A percentile compares a stretch with the other conserved stretches of the same genome.
Evolutionary conservation across 2,797 vertebrate genomes (phyloP).

Genomic region (Siniperca scherzeri): DNA sequence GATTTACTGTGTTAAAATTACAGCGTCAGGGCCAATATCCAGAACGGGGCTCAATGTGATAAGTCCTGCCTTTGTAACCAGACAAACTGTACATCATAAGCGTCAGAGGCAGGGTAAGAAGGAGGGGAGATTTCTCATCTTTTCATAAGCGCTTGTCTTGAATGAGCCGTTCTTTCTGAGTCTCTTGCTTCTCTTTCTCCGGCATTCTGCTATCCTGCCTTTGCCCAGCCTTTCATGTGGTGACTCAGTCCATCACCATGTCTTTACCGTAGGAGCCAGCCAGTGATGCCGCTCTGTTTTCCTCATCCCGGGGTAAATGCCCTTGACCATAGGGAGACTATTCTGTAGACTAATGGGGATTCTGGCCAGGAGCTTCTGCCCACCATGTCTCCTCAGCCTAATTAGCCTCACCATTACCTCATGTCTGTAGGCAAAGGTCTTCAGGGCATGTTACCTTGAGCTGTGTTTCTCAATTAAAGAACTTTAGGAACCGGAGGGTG

Average conservation of each 20-base stretch:
- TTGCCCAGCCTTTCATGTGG: slow-evolving; percentile 74
- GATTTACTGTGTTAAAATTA: slow-evolving; percentile 75
- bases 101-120: slow-evolving; percentile 48
- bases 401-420: slow-evolving; percentile 80
- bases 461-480: slow-evolving; percentile 71
- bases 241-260: slow-evolving; percentile 58
- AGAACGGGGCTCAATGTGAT: slow-evolving; percentile 49
- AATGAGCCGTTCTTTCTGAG: slow-evolving; percentile 61
- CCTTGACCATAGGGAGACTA: slow-evolving; percentile 66
- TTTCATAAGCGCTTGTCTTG: slow-evolving; percentile 35
- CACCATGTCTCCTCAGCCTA: slow-evolving; percentile 70
- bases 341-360: slow-evolving; percentile 60
- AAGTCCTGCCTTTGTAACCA: slow-evolving; percentile 48
- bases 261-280: slow-evolving; percentile 57
- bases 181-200: slow-evolving; percentile 25
- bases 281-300: slow-evolving; percentile 70
- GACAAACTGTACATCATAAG: slow-evolving; percentile 73
- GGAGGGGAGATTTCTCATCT: slow-evolving; percentile 39
- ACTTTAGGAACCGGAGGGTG: slow-evolving; percentile 18
- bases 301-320: slow-evolving; percentile 70
- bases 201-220: slow-evolving; percentile 32
- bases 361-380: slow-evolving; percentile 61
- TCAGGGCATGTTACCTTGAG: slow-evolving; percentile 74
- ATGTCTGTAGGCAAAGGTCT: slow-evolving; percentile 79
- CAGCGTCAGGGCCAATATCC: slow-evolving; percentile 60